phyloP scores from a whole-genome alignment of 2,113 vertebrate genomes.

The Gnathonemus echidnorhynchus region DNA sequence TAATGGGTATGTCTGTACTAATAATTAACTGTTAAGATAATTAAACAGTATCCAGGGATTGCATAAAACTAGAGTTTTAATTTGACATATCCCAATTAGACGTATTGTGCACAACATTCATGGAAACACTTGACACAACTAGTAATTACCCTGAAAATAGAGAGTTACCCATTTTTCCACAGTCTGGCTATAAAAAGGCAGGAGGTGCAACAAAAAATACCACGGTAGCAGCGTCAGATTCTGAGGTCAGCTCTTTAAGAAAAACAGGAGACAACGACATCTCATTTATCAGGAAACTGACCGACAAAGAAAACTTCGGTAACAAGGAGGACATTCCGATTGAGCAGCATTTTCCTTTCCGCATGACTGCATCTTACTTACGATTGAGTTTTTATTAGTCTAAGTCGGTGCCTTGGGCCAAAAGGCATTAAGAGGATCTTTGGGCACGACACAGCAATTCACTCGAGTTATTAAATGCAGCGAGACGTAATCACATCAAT shows the following conservation, averaged over 20 bases:
- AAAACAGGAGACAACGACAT: neutral
- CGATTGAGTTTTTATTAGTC: constrained; percentile 11
- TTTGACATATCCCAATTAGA: neutral
- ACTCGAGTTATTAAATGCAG: constrained; percentile 21
- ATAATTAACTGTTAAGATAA: neutral
- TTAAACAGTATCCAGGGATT: neutral
- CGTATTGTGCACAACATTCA: neutral
- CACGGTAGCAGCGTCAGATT: neutral
- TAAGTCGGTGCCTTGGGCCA: constrained; percentile 15
- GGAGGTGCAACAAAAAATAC: neutral
- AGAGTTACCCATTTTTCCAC: neutral
- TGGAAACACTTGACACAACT: neutral
- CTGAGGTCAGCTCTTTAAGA: neutral
- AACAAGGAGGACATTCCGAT: neutral
- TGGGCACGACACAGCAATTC: constrained; percentile 12
- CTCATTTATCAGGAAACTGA: neutral
- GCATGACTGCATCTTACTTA: constrained; percentile 3
- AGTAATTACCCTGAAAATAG: neutral
- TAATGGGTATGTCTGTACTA: neutral
- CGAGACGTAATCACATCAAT: constrained; percentile 21
- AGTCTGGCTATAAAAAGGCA: neutral
- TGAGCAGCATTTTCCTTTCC: neutral
- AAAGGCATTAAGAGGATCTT: constrained; percentile 22
- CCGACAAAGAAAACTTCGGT: neutral
- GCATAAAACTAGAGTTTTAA: neutral